Base-by-base conservation (phyloP, 2,888 invertebrate species). In the Pristionchus arcanus region DNA sequence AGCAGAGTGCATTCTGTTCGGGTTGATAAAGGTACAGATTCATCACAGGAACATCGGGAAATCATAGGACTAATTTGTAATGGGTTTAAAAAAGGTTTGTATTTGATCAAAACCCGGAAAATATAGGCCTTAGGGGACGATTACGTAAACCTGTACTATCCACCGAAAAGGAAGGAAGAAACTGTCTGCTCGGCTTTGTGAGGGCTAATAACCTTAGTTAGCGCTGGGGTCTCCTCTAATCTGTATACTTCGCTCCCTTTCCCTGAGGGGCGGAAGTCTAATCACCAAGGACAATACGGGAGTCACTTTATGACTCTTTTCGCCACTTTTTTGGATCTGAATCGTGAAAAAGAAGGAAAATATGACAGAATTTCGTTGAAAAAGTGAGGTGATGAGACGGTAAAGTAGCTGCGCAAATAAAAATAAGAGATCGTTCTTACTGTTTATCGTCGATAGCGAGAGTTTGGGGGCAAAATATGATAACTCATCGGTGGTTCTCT, bases 271-370 rank as follows among this genome's bases (percentile, higher is more conserved):
- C 25, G 63, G 37, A 37, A 74, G 13, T 74, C 74, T 74, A 74
- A 74, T 74, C 74, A 74, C 37, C 7, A 74, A 74, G 74, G 74
- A 74, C 74, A 74, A 74, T 74, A 74, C 7, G 42, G 37, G 34
- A 34, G 31, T 74, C 74, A 74, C 37, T 74, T n/a, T 37, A 25
- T 74, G 71, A 71, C 34, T 5, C 28, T 34, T 31, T 68, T 31
- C 21, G 15, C 13, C 31, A 31, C 13, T 66, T 25, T 66, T 25
- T 28, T 25, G n/a, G 0, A 25, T 0, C 7, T 28, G n/a, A 66
- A 7, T 2, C n/a, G 19, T n/a, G 66, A n/a, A 68, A 68, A 68
- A 28, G 9, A 2, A 31, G 2, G 16, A 11, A 68, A 34, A 31
- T 31, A 1, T 21, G 0, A 16, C 13, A 16, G 16, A 31, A 68